These are phyloP conservation scores for Rhinella marina DNA, from an alignment of 2,797 vertebrate genomes.

Conservation along the genomic window DNA sequence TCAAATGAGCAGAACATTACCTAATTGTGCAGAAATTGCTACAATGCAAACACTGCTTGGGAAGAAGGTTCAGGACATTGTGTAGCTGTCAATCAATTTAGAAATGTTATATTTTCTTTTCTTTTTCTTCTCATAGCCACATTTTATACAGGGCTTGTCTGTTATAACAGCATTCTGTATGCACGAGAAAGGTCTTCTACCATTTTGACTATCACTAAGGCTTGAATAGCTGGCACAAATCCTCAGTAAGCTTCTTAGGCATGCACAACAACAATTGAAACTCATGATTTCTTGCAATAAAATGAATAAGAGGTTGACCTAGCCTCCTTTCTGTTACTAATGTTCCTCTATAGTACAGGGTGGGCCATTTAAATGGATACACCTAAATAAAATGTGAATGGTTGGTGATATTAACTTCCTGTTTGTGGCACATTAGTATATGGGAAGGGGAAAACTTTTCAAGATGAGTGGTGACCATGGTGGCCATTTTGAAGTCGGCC, in stretches of 20 bases:
- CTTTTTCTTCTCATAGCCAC: not conserved
- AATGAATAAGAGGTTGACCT: not conserved
- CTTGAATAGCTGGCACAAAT: constrained; percentile 5
- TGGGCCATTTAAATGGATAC: too few relatives aligned
- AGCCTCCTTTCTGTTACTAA: not conserved
- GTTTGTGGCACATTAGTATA: too few relatives aligned
- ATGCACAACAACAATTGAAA: not conserved
- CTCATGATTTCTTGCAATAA: not conserved
- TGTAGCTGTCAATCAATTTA: constrained; percentile 15
- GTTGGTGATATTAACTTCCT: too few relatives aligned
- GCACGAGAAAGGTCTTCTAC: not conserved
- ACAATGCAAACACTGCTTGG: not conserved
- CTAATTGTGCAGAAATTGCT: constrained; percentile 35
- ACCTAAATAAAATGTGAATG: too few relatives aligned
- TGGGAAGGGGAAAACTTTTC: too few relatives aligned
- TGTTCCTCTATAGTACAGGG: not conserved
- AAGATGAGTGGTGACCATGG: too few relatives aligned
- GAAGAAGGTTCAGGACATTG: constrained; percentile 10
- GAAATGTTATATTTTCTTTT: not conserved
- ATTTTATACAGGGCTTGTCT: not conserved
- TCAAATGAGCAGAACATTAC: constrained; percentile 40
- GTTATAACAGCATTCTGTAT: not conserved
- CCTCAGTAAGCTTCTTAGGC: not conserved
- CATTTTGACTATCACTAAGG: constrained; percentile 2
- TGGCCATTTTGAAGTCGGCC: too few relatives aligned